Evolutionary conservation across 2,888 invertebrate genomes (phyloP).

Genomic region (Diabrotica balteata): DNA sequence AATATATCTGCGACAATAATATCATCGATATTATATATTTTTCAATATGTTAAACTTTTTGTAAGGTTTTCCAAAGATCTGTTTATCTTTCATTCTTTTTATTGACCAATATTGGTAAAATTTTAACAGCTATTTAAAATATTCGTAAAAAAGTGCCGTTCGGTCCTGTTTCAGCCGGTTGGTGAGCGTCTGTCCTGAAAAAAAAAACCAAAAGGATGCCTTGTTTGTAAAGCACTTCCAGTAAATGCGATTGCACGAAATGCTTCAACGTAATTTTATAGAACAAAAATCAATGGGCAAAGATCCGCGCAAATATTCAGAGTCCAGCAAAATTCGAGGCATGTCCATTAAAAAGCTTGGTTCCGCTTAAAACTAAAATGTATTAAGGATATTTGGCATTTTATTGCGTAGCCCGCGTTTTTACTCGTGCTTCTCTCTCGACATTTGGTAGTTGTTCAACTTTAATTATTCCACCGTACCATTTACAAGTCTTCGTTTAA

Average conservation of each 20-base stretch:
- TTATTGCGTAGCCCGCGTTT: slow-evolving; percentile 47
- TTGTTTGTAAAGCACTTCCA: slow-evolving; percentile 48
- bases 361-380: slow-evolving; percentile 49
- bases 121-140: too few relatives aligned
- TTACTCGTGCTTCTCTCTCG: slow-evolving; percentile 35
- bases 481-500: too few relatives aligned
- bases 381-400: slow-evolving; percentile 51
- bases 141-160: too few relatives aligned
- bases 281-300: slow-evolving; percentile 52
- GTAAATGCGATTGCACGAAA: slow-evolving; percentile 47
- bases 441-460: slow-evolving; percentile 40
- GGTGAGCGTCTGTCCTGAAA: slow-evolving; percentile 27
- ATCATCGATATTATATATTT: too few relatives aligned
- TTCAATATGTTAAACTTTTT: too few relatives aligned
- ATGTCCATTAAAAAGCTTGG: slow-evolving; percentile 44
- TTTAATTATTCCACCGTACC: slow-evolving; percentile 38
- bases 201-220: slow-evolving; percentile 45
- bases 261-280: slow-evolving; percentile 51
- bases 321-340: slow-evolving; percentile 46
- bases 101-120: too few relatives aligned
- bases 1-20: too few relatives aligned
- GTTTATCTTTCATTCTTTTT: too few relatives aligned
- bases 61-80: too few relatives aligned
- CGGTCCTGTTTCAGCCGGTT: slow-evolving; percentile 31
- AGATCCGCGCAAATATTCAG: slow-evolving; percentile 45